These are phyloP conservation scores for Heterodera schachtii DNA, from an alignment of 1,140 invertebrate genomes.

Conservation along the genomic window DNA sequence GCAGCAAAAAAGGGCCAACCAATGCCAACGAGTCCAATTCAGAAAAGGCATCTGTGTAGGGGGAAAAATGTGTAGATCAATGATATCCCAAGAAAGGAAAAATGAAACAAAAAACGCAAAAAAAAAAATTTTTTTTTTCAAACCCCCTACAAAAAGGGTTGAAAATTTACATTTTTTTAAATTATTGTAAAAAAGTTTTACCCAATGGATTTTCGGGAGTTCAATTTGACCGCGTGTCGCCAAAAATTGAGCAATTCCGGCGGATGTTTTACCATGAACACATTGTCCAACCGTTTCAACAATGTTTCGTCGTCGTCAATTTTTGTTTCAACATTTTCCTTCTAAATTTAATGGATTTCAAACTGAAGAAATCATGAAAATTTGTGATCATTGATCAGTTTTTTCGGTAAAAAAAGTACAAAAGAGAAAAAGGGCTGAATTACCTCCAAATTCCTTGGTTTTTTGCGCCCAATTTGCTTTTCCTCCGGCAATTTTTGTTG, in stretches of 20 bases:
- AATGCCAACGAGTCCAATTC: constrained; percentile 16
- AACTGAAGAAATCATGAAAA: too few relatives aligned
- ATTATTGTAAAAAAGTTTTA: background rate
- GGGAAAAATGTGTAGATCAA: too few relatives aligned
- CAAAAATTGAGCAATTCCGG: constrained; percentile 20
- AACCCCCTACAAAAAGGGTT: too few relatives aligned
- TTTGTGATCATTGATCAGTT: too few relatives aligned
- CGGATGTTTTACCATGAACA: constrained; percentile 29
- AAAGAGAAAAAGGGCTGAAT: background rate
- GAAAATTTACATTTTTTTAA: constrained; percentile 2
- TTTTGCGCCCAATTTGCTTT: background rate
- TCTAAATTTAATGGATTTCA: background rate
- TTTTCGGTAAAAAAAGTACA: background rate
- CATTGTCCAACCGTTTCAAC: constrained; percentile 9
- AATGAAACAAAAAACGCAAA: too few relatives aligned
- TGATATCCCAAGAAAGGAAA: too few relatives aligned
- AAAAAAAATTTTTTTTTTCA: too few relatives aligned
- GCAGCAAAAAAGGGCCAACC: constrained; percentile 11
- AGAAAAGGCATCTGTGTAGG: constrained; percentile 16
- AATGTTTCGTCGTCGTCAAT: background rate
- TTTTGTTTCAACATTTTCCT: background rate
- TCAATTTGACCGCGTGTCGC: constrained; percentile 1
- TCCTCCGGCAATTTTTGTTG: background rate
- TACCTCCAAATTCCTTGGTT: background rate
- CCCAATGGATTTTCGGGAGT: constrained; percentile 16